phyloP scores from a whole-genome alignment of 2,113 vertebrate genomes.

The Morphnarchus princeps region DNA sequence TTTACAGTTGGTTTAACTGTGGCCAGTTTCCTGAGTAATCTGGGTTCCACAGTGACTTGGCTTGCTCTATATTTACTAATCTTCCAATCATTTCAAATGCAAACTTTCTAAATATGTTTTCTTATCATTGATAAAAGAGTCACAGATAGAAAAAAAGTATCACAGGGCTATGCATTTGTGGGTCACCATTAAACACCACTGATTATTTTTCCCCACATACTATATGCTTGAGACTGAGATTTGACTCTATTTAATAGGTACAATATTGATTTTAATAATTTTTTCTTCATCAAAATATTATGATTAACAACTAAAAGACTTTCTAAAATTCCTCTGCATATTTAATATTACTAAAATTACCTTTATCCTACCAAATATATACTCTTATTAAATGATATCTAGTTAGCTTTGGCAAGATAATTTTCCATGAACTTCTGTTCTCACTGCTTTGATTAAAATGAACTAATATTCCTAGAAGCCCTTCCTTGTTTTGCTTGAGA shows the following conservation, averaged over 20 bases:
- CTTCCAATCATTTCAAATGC: neutral
- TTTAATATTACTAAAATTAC: neutral
- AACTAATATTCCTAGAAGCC: neutral
- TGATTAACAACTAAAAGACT: neutral
- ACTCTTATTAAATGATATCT: neutral
- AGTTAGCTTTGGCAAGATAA: conserved; percentile 9
- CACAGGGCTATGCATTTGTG: neutral
- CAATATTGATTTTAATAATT: neutral
- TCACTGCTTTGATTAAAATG: neutral
- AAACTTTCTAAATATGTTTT: neutral
- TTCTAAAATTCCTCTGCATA: neutral
- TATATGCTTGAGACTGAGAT: neutral
- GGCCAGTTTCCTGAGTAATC: neutral
- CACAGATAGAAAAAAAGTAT: neutral
- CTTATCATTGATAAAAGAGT: neutral
- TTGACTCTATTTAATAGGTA: neutral
- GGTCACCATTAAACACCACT: rapidly evolving
- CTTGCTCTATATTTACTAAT: neutral
- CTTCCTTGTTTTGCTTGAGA: neutral
- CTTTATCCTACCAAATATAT: neutral
- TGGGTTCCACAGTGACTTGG: neutral
- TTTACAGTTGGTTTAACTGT: neutral
- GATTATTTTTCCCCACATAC: neutral
- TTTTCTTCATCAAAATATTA: conserved; percentile 14
- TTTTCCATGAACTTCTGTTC: conserved; percentile 8